Conservation (phyloP, 2,888 invertebrate genomes). For the Cecidostiba fungosa region DNA sequence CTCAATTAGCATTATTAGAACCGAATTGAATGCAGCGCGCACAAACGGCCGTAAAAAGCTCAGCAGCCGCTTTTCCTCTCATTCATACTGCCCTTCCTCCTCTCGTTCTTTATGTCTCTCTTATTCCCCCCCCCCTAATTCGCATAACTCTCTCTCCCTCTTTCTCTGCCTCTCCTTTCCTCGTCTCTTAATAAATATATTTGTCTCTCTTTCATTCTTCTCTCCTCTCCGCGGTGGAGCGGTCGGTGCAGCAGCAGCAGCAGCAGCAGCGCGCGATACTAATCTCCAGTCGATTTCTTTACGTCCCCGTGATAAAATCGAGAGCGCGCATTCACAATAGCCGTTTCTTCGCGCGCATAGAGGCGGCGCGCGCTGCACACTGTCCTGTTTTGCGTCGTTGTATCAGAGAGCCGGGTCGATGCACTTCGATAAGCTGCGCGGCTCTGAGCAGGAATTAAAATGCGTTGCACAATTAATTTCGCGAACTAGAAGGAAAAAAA, state of each 20-base stretch:
- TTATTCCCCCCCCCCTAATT: background rate
- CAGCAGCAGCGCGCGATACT: constrained; percentile 48
- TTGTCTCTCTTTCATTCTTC: constrained; percentile 16
- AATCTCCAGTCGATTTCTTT: constrained; percentile 62
- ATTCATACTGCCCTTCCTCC: background rate
- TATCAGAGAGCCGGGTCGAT: constrained; percentile 45
- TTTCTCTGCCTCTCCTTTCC: constrained; percentile 32
- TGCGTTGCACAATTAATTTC: constrained; percentile 61
- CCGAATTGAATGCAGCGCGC: background rate
- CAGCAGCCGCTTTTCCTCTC: background rate
- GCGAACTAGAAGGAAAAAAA: constrained; percentile 9
- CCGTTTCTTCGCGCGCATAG: constrained; percentile 50
- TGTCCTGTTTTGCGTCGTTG: constrained; percentile 33
- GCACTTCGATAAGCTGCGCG: constrained; percentile 54
- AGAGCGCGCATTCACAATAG: constrained; percentile 59
- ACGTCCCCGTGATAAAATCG: constrained; percentile 61
- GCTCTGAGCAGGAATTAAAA: constrained; percentile 46
- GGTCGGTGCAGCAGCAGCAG: background rate
- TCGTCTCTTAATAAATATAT: constrained; percentile 40
- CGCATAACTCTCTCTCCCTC: constrained; percentile 43
- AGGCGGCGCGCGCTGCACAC: background rate
- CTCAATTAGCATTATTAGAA: background rate
- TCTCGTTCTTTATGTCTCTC: constrained; percentile 37
- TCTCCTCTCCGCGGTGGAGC: background rate
- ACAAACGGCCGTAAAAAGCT: background rate